Evolutionary conservation across 2,888 invertebrate genomes (phyloP).

Genomic region (Allacma fusca): DNA sequence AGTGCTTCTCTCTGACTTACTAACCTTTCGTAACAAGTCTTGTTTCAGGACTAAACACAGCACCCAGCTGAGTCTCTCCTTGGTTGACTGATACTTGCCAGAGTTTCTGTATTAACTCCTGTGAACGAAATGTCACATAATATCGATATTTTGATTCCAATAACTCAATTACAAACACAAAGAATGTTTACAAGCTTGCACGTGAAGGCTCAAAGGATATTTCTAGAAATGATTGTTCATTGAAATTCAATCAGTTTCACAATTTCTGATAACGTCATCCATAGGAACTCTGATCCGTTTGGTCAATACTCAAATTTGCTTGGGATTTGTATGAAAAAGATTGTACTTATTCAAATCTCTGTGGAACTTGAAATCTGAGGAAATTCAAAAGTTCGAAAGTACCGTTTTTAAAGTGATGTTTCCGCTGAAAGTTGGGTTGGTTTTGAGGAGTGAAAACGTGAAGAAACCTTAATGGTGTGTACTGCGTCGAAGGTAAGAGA

Average conservation of each 20-base stretch:
- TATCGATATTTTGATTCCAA: no score
- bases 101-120: no score
- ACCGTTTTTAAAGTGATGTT: neutral
- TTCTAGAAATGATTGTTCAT: no score
- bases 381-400: neutral
- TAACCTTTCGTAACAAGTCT: slow-evolving; percentile 1
- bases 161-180: no score
- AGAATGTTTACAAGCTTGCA: no score
- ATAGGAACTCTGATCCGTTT: no score
- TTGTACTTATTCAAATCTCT: neutral
- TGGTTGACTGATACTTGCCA: neutral
- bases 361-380: neutral
- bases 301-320: no score
- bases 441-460: neutral
- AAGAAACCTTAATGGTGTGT: neutral
- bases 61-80: neutral
- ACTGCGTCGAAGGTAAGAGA: neutral
- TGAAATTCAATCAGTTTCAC: no score
- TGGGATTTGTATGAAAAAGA: no score
- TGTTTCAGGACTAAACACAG: neutral
- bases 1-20: neutral
- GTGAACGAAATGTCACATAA: no score
- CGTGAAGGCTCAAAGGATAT: no score
- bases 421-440: neutral
- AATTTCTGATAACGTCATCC: no score